Evolutionary conservation across 2,113 vertebrate genomes (phyloP), one percentile per base, ranked within the genome.

Genomic region (Carassius carassius): DNA sequence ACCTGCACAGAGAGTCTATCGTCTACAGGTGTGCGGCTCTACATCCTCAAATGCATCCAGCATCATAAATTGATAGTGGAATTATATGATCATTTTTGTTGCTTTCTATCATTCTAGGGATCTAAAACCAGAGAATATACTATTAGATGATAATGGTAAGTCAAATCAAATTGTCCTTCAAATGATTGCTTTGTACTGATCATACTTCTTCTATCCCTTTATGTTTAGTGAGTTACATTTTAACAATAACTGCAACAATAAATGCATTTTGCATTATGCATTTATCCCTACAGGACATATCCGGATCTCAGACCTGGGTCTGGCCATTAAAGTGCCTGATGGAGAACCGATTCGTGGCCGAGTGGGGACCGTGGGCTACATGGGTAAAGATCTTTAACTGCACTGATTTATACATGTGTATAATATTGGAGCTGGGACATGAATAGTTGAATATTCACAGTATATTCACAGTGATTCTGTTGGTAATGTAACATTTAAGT

Each of bases 291-390:
- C 76, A 95, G 96, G 96, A 84, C 96, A 97, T 89, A 96, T 97
- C 88, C 93, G 96, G 54, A 94, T 97, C 87, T 97, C 96, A 37
- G 96, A 97, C 91, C 90, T 97, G 90, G 96, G 96, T 1, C 89
- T 97, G 91, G 96, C 96, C 72, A 95, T 97, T 86, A 96, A 96
- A 93, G 95, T 97, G 87, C 94, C 96, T 44, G 93, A 96, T 12
- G 94, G 95, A 4, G 96, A 97, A 70, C 91, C 88, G 21, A 96
- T 96, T 89, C 92, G 96, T 3, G 96, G 96, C 51, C 90, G 96
- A 23, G 96, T 97, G 54, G 96, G 96, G 70, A 97, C 96, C 0
- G 96, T 97, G 0, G 96, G 96, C 44, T 97, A 96, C 87, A 97
- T 97, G 96, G 96, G 96, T 97, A 91, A 84, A 32, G 32, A 14